phyloP scores from a whole-genome alignment of 2,113 vertebrate genomes.

The Sapayoa aenigma region DNA sequence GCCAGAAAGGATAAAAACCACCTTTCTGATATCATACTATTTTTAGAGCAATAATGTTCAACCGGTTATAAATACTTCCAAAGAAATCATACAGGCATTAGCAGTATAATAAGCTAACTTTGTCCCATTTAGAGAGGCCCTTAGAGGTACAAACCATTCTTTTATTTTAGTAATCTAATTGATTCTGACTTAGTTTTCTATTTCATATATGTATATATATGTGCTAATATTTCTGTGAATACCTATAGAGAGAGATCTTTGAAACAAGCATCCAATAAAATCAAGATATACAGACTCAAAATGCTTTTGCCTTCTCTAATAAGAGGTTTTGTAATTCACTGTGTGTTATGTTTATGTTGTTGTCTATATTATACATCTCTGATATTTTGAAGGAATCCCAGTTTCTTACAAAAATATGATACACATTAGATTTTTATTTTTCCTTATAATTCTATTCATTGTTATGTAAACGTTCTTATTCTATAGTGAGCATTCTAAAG shows the following conservation, averaged over 20 bases:
- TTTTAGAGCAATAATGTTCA: neutral
- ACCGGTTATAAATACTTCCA: neutral
- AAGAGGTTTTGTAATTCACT: neutral
- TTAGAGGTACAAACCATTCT: neutral
- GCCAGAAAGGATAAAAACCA: neutral
- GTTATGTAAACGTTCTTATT: neutral
- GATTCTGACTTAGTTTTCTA: too few relatives aligned
- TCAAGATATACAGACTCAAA: neutral
- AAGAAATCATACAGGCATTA: neutral
- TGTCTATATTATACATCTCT: too few relatives aligned
- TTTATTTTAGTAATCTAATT: neutral
- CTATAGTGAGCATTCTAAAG: neutral
- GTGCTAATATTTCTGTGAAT: neutral
- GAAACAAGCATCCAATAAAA: neutral
- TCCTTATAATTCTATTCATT: neutral
- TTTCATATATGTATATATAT: neutral
- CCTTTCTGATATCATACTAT: neutral
- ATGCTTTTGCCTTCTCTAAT: neutral
- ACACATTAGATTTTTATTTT: neutral
- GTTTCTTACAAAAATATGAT: neutral
- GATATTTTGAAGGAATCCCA: neutral
- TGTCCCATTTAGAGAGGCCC: neutral
- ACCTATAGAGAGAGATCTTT: neutral
- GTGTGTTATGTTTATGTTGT: neutral
- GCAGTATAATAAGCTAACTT: neutral